phyloP scores from a whole-genome alignment of 2,888 invertebrate genomes.

The Melikaiella ostensackeni region DNA sequence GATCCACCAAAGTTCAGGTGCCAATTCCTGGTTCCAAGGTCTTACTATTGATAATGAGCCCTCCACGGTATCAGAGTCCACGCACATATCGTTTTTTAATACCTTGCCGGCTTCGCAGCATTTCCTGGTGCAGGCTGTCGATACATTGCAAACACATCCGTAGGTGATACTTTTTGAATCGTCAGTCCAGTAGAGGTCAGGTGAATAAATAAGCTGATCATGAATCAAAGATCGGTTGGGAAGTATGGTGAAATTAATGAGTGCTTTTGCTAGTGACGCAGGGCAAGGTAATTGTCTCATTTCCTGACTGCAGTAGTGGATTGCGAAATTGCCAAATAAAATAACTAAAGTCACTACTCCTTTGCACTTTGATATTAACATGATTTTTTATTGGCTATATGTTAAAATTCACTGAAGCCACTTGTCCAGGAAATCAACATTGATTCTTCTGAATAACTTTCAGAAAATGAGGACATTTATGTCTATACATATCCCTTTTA shows the following conservation, averaged over 20 bases:
- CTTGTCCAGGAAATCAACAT: not conserved
- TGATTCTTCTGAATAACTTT: not conserved
- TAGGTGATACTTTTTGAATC: constrained; percentile 25
- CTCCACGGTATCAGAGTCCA: constrained; percentile 22
- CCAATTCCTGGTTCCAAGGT: constrained; percentile 45
- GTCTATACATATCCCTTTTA: not conserved
- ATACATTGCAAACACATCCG: constrained; percentile 50
- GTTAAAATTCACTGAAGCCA: not conserved
- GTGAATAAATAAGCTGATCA: constrained; percentile 39
- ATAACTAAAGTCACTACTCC: not conserved
- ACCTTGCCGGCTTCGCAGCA: constrained; percentile 54
- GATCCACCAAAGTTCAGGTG: constrained; percentile 43
- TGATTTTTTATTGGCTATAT: not conserved
- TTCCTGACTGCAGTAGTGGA: not conserved
- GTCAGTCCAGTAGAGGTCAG: constrained; percentile 43
- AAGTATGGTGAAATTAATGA: constrained; percentile 40
- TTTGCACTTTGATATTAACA: not conserved
- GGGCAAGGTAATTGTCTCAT: constrained; percentile 34
- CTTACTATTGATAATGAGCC: constrained; percentile 39
- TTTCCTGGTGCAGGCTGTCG: constrained; percentile 52
- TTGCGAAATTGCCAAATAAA: constrained; percentile 6
- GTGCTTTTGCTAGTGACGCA: constrained; percentile 24
- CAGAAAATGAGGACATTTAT: not conserved
- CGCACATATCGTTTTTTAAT: constrained; percentile 42
- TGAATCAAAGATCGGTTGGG: constrained; percentile 38